These are phyloP conservation scores for Gerosis bhagava DNA, from an alignment of 2,888 invertebrate species.

Conservation along the genomic window DNA sequence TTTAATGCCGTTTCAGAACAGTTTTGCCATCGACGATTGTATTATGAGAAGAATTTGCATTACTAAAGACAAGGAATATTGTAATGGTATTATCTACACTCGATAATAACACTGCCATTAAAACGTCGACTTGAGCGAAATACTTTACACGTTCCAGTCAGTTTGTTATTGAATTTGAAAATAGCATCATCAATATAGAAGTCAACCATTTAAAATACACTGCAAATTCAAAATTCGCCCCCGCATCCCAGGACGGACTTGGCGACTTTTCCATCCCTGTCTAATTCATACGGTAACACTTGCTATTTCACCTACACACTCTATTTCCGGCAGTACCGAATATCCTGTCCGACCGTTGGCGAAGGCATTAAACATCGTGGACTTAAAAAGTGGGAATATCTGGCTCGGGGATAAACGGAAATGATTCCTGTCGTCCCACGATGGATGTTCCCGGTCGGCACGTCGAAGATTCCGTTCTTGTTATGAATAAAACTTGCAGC, in stretches of 20 bases:
- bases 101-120: too few species aligned
- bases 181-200: slow-evolving; percentile 20
- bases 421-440: slow-evolving; percentile 67
- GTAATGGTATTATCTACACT: too few species aligned
- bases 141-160: too few species aligned
- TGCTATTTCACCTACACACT: slow-evolving; percentile 63
- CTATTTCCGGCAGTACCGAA: slow-evolving; percentile 72
- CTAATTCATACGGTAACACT: slow-evolving; percentile 37
- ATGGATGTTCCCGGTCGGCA: slow-evolving; percentile 23
- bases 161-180: slow-evolving; percentile 21
- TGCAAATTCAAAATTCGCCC: slow-evolving; percentile 25
- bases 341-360: slow-evolving; percentile 60
- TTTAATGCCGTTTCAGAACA: too few species aligned
- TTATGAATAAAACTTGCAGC: slow-evolving; percentile 21
- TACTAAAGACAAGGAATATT: too few species aligned
- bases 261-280: slow-evolving; percentile 39
- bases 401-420: slow-evolving; percentile 65
- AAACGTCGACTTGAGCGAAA: too few species aligned
- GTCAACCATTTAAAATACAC: slow-evolving; percentile 21
- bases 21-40: too few species aligned
- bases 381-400: slow-evolving; percentile 75
- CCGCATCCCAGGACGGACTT: slow-evolving; percentile 17
- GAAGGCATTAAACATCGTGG: slow-evolving; percentile 57
- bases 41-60: too few species aligned
- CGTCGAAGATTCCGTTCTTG: slow-evolving; percentile 24